Percentiles rank a stretch among this genome's conserved stretches.
Conservation (phyloP, 1,140 invertebrate species). For the Theocolax elegans region DNA sequence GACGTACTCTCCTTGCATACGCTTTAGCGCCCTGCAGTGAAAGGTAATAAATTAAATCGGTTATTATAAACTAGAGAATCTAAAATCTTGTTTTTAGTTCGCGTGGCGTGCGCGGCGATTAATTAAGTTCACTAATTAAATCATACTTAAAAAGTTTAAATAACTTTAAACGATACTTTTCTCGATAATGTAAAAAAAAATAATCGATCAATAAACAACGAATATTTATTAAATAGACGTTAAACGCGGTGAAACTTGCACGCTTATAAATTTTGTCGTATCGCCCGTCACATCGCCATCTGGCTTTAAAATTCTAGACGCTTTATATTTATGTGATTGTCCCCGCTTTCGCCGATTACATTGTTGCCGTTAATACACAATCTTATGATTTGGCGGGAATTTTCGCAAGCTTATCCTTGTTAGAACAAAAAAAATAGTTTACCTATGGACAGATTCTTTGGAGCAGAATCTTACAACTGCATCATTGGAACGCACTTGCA, state of each 20-base stretch:
- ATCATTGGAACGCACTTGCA: slow-evolving; percentile 72
- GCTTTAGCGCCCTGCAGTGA: slow-evolving; percentile 77
- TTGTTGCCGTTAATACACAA: background rate
- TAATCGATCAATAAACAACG: slow-evolving; percentile 1
- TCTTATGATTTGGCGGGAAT: slow-evolving; percentile 12
- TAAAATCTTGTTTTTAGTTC: background rate
- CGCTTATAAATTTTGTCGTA: background rate
- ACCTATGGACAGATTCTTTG: slow-evolving; percentile 80
- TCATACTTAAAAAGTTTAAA: background rate
- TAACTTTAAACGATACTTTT: slow-evolving; percentile 7
- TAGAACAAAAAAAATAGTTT: slow-evolving; percentile 32
- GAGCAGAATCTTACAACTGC: slow-evolving; percentile 80
- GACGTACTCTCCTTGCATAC: slow-evolving; percentile 87
- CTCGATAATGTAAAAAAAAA: background rate
- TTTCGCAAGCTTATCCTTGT: slow-evolving; percentile 17
- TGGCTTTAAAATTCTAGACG: slow-evolving; percentile 46
- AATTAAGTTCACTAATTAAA: background rate
- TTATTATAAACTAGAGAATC: background rate
- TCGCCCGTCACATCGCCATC: slow-evolving; percentile 52
- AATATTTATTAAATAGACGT: slow-evolving; percentile 1
- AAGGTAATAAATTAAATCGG: slow-evolving; percentile 1
- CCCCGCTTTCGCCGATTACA: slow-evolving; percentile 43
- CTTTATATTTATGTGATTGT: slow-evolving; percentile 56
- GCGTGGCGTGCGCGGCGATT: background rate
- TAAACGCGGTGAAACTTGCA: background rate